Evolutionary conservation across 1,140 invertebrate species (phyloP), one percentile per base, ranked within the genome.

Genomic region (Zaprionus davidi): DNA sequence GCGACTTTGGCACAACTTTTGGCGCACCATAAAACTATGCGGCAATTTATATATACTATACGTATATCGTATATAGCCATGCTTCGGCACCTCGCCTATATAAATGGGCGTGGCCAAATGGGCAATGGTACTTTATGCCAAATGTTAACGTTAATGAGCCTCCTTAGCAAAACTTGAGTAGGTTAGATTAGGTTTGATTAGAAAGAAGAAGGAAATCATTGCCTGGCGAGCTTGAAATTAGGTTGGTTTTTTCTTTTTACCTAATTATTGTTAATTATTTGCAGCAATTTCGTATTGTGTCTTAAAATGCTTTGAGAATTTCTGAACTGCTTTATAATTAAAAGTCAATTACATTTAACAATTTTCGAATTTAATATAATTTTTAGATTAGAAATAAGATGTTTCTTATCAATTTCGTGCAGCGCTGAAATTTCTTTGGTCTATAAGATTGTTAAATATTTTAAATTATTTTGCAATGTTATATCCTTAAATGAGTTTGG

Each of bases 21-120:
- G 74, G 71, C 64, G 73, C 76, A 71, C 81, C 78, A 79, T 76
- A 90, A 85, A 88, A 88, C 85, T 90, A 90, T 90, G 85, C 83
- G 76, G 75, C 81, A 88, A 88, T 90, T 88, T 88, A 87, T 90
- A 81, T 84, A 75, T 49, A 38, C 12, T 38, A 5, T 46, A 46
- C 3, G 15, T 17, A 17, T 46, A 46, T 17, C 41, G 46, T 51
- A 51, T 22, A 22, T 84, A 82, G 71, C 69, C 76, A 66, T 75
- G 76, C 71, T 70, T 70, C 63, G 57, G 80, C 71, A 62, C 66
- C 71, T 71, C 58, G 57, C 75, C 63, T 73, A 51, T 60, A 77
- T 67, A 77, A 57, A n/a, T 66, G 69, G 57, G 69, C 46, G 49
- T 71, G 65, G 58, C 49, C 41, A 26, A 62, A 55, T 53, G 56